Conservation (phyloP, 2,888 invertebrate species). For the Saturnia japonica region DNA sequence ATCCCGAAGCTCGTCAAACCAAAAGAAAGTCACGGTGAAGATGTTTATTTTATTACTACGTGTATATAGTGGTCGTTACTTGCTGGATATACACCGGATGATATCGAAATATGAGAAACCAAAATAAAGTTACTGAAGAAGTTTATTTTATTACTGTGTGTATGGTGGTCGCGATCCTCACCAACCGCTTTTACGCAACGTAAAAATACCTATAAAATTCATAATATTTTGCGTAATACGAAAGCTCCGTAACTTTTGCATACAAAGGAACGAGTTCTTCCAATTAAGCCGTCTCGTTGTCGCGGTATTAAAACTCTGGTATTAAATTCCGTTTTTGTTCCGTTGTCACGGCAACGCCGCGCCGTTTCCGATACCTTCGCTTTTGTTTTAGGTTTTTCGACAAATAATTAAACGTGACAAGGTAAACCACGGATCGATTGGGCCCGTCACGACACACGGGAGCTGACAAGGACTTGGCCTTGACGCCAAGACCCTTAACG, state of each 20-base stretch:
- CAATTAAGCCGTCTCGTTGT: background rate
- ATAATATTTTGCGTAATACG: background rate
- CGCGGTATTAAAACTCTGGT: background rate
- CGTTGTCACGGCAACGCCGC: slow-evolving; percentile 16
- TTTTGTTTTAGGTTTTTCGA: slow-evolving; percentile 12
- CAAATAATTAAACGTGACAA: slow-evolving; percentile 23
- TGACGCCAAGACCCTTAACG: background rate
- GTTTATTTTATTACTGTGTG: too few relatives aligned
- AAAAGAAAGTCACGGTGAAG: too few relatives aligned
- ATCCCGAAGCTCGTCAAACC: too few relatives aligned
- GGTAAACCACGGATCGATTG: slow-evolving; percentile 34
- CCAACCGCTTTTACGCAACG: too few relatives aligned
- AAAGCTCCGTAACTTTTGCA: background rate
- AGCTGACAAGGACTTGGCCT: slow-evolving; percentile 9
- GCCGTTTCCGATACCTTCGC: slow-evolving; percentile 11
- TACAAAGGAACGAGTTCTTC: background rate
- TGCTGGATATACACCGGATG: too few relatives aligned
- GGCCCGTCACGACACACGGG: background rate
- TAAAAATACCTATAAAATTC: background rate
- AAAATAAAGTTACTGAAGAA: too few relatives aligned
- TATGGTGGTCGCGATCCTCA: too few relatives aligned
- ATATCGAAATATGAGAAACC: too few relatives aligned
- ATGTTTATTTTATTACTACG: too few relatives aligned
- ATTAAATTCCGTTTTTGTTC: slow-evolving; percentile 8
- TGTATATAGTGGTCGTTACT: too few relatives aligned